Evolutionary conservation across 2,113 vertebrate species (phyloP).

Genomic region (Paramisgurnus dabryanus): DNA sequence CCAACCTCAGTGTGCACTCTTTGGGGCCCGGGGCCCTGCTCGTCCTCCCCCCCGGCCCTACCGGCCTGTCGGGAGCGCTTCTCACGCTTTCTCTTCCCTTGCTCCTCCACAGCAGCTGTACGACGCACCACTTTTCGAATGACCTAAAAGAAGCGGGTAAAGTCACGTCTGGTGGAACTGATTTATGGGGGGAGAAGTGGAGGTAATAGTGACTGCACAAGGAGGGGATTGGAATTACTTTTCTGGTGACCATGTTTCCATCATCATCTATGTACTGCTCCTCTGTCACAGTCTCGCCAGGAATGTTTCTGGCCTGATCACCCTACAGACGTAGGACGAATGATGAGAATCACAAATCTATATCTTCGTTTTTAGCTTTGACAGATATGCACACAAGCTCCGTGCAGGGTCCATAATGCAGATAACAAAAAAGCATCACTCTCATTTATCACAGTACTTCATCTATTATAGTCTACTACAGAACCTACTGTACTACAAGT

Average conservation of each 20-base stretch:
- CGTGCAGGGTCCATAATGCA: not conserved
- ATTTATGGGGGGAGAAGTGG: constrained; percentile 3
- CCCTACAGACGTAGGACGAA: constrained; percentile 79
- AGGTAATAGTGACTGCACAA: constrained; percentile 21
- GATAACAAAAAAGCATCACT: too few relatives aligned
- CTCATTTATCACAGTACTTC: too few relatives aligned
- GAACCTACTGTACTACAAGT: too few relatives aligned
- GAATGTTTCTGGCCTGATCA: constrained; percentile 93
- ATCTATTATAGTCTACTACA: too few relatives aligned
- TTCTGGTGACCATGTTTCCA: constrained; percentile 96
- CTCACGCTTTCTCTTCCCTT: constrained; percentile 70
- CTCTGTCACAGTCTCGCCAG: constrained; percentile 92
- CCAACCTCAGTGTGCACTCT: constrained; percentile 66
- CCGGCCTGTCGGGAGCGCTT: constrained; percentile 66
- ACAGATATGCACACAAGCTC: constrained; percentile 7
- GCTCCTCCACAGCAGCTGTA: constrained; percentile 77
- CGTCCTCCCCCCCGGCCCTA: constrained; percentile 58
- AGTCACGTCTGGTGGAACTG: constrained; percentile 19
- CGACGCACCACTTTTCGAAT: constrained; percentile 96
- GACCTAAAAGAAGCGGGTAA: constrained; percentile 78
- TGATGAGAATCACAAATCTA: constrained; percentile 12
- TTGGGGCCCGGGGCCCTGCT: constrained; percentile 46
- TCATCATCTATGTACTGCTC: constrained; percentile 96
- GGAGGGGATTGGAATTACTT: constrained; percentile 81
- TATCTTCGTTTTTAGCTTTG: not conserved